Evolutionary conservation across 2,797 vertebrate genomes (phyloP).

Genomic region (Cephalopachus bancanus): DNA sequence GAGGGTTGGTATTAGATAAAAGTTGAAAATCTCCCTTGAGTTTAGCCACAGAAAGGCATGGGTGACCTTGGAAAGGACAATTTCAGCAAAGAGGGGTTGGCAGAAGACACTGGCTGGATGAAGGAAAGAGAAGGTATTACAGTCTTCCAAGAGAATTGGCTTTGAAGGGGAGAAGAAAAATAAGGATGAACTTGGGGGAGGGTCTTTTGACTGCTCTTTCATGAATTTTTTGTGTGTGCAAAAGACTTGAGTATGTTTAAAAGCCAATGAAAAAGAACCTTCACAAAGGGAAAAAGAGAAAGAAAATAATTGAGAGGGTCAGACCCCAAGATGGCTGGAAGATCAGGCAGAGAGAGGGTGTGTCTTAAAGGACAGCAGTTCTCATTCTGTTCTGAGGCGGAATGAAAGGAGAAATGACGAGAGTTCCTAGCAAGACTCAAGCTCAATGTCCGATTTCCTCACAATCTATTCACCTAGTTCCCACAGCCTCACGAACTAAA

Average conservation of each 20-base stretch:
- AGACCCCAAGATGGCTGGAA: neutral
- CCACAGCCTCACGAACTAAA: neutral
- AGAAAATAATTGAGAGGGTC: neutral
- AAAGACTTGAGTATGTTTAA: constrained; percentile 23
- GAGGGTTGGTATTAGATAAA: neutral
- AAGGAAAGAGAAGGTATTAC: neutral
- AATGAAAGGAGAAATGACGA: neutral
- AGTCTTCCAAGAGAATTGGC: neutral
- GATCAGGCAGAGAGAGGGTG: accelerated
- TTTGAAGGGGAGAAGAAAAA: constrained; percentile 24
- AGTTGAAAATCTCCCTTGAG: neutral
- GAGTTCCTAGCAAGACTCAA: neutral
- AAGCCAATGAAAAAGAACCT: constrained; percentile 27
- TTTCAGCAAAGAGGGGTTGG: neutral
- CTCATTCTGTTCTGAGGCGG: neutral
- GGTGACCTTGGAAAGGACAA: neutral
- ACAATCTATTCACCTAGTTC: neutral
- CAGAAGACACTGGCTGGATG: neutral
- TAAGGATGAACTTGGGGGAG: neutral
- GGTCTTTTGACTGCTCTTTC: neutral
- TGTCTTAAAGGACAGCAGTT: neutral
- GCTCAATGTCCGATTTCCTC: neutral
- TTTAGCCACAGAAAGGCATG: neutral
- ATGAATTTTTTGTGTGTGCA: neutral
- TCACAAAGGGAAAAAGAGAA: neutral